Conservation (phyloP, 2,113 vertebrate species). For the Chrysemys picta region DNA sequence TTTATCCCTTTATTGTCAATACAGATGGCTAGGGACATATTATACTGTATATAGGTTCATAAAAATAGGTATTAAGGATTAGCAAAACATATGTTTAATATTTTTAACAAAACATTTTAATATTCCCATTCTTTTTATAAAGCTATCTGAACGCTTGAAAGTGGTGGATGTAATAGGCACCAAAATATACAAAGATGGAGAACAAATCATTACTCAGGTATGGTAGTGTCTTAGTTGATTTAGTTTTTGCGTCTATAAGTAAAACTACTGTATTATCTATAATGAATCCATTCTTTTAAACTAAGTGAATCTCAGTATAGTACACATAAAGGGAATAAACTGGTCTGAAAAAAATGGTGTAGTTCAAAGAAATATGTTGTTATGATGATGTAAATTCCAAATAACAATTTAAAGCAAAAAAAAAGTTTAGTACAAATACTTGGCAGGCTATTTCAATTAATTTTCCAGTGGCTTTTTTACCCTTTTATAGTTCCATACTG, state of each 20-base stretch:
- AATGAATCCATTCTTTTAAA: neutral
- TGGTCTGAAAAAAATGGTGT: neutral
- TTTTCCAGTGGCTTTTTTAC: neutral
- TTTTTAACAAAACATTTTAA: slow-evolving; percentile 3
- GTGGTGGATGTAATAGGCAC: slow-evolving; percentile 97
- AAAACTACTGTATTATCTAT: neutral
- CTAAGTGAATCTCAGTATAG: neutral
- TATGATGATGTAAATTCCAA: neutral
- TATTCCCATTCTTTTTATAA: slow-evolving; percentile 33
- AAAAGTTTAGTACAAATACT: neutral
- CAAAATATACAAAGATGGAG: slow-evolving; percentile 90
- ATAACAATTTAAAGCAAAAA: neutral
- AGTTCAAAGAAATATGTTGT: neutral
- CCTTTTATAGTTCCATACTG: neutral
- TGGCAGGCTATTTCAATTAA: neutral
- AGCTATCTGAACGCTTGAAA: slow-evolving; percentile 98
- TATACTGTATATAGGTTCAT: neutral
- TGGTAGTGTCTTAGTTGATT: slow-evolving; percentile 3
- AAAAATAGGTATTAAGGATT: neutral
- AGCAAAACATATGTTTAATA: neutral
- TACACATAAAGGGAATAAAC: neutral
- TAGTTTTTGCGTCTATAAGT: neutral
- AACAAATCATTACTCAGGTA: slow-evolving; percentile 99
- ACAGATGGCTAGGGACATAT: neutral
- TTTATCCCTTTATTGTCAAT: neutral